Conservation (phyloP, 2,113 vertebrate species). For the Gobiocypris rarus region DNA sequence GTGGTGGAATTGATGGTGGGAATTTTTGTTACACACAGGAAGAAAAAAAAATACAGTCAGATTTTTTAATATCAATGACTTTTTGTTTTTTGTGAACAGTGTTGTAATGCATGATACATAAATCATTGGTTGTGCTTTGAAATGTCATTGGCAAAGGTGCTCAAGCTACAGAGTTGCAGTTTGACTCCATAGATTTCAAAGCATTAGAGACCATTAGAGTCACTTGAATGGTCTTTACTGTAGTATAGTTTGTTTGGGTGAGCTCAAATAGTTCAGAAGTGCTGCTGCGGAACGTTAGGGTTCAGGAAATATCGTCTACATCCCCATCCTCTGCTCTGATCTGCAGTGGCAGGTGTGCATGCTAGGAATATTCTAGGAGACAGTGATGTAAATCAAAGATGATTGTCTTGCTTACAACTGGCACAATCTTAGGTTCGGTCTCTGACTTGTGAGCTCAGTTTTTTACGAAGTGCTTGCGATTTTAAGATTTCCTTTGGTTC, state of each 20-base stretch:
- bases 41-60: no score
- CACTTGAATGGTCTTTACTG: background rate
- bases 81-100: no score
- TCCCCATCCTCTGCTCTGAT: constrained; percentile 57
- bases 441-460: constrained; percentile 43
- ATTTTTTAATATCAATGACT: background rate
- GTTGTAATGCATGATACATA: no score
- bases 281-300: background rate
- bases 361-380: constrained; percentile 58
- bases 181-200: background rate
- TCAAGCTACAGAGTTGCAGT: constrained; percentile 1
- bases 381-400: constrained; percentile 69
- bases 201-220: background rate
- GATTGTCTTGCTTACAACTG: constrained; percentile 57
- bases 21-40: no score
- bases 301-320: background rate
- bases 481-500: constrained; percentile 36
- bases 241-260: background rate
- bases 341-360: constrained; percentile 63
- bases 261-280: background rate
- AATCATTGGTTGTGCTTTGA: background rate
- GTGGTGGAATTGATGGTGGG: no score
- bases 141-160: background rate
- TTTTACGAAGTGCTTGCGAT: background rate
- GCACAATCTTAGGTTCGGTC: constrained; percentile 46